Base-by-base conservation (phyloP, 1,140 invertebrate genomes). In the Cydia fagiglandana region DNA sequence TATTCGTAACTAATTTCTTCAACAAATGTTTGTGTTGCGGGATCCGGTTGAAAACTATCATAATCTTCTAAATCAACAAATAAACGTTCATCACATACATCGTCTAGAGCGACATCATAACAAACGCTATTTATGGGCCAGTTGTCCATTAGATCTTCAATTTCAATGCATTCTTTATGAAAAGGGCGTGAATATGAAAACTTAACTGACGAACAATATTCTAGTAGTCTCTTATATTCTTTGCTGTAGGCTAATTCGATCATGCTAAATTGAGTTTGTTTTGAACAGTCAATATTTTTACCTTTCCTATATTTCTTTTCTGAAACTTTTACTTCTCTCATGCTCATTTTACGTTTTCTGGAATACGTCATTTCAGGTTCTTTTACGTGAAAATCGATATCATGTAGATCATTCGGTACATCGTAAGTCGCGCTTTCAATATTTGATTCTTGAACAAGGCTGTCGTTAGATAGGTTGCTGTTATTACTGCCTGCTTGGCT, bases 261-360 rank as follows among this genome's bases (percentile, higher is more conserved):
- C 28, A 84, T 81, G 13, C 79, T 73, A 56, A 80, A n/a, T n/a
- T 76, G 34, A 10, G 82, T 84, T 38, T 85, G 77, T 85, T 88
- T 93, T 64, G 86, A 85, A 75, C 83, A 80, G 74, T 91, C 88
- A 74, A 93, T 93, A 81, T 90, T 87, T 83, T 93, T 91, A 3
- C 87, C 83, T 83, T 91, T 91, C 78, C 90, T 84, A 64, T 91
- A 91, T 74, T 80, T 87, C 80, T 90, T 92, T 74, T 73, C 78
- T 38, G 34, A 76, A 12, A 47, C 6, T 15, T 66, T 77, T 12
- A 77, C 56, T 3, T 74, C 70, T 10, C 24, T 74, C 45, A 74
- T 78, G 56, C n/a, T 53, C 28, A 45, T 77, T 45, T 30, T 80
- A n/a, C 61, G 34, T 73, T 64, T 47, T 10, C 61, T 20, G 41